These are phyloP conservation scores for Scaptomyza graminum DNA, from an alignment of 1,140 invertebrate species.

Conservation along the genomic window DNA sequence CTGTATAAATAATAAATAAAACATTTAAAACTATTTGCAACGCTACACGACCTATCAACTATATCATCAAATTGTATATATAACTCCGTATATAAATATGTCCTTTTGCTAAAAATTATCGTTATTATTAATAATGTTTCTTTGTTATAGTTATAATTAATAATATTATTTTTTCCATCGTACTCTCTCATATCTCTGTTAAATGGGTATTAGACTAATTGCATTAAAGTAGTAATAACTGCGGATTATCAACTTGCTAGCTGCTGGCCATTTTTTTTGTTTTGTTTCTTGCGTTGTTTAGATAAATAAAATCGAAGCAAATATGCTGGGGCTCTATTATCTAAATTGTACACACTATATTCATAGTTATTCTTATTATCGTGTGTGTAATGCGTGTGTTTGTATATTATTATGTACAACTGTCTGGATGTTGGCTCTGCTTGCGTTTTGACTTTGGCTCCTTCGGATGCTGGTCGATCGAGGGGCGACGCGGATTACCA, in stretches of 20 bases:
- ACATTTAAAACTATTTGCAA: conserved; percentile 78
- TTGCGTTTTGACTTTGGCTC: conserved; percentile 88
- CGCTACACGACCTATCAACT: conserved; percentile 77
- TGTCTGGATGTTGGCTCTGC: conserved; percentile 90
- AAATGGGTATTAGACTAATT: conserved; percentile 67
- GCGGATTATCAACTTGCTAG: conserved; percentile 75
- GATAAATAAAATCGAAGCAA: conserved; percentile 66
- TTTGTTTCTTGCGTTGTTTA: conserved; percentile 33
- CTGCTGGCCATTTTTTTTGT: conserved; percentile 35
- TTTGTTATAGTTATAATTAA: conserved; percentile 39
- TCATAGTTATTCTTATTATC: conserved; percentile 58
- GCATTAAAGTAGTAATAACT: conserved; percentile 79
- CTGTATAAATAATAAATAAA: conserved; percentile 79
- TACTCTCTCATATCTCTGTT: conserved; percentile 17
- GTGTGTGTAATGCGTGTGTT: conserved; percentile 12
- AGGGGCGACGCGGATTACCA: conserved; percentile 90
- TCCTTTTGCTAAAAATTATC: conserved; percentile 76
- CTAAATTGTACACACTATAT: conserved; percentile 77
- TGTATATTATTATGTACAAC: conserved; percentile 82
- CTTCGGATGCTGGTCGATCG: conserved; percentile 87
- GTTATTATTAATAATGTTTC: conserved; percentile 48
- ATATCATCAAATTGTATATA: conserved; percentile 76
- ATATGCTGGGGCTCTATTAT: conserved; percentile 64
- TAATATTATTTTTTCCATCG: conserved; percentile 47
- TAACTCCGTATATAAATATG: conserved; percentile 78